Evolutionary conservation across 1,140 invertebrate species (phyloP).

Genomic region (Drosophila arawakana): DNA sequence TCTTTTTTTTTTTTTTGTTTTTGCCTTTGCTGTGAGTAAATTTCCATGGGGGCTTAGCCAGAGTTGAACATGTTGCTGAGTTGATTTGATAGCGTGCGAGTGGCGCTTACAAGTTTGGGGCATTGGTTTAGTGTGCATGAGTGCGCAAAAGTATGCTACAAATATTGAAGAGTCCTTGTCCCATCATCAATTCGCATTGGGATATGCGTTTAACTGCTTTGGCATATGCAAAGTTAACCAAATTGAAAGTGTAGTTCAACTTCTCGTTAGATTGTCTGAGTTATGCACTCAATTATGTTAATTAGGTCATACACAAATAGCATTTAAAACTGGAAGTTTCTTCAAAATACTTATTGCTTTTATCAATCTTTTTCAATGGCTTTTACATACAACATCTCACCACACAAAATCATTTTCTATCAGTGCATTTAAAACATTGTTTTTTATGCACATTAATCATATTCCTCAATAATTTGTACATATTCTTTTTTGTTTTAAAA

Average conservation of each 20-base stretch:
- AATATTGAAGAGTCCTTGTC: slow-evolving; percentile 21
- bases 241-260: background rate
- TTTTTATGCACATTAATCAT: background rate
- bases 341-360: too few species aligned
- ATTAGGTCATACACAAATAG: background rate
- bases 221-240: background rate
- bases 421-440: slow-evolving; percentile 5
- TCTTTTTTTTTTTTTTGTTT: slow-evolving; percentile 33
- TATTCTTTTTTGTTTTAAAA: background rate
- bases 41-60: slow-evolving; percentile 72
- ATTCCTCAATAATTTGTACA: background rate
- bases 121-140: slow-evolving; percentile 43
- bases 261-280: background rate
- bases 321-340: too few species aligned
- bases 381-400: too few species aligned
- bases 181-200: slow-evolving; percentile 5
- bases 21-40: slow-evolving; percentile 41
- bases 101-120: slow-evolving; percentile 41
- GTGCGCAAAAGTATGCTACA: slow-evolving; percentile 45
- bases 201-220: slow-evolving; percentile 31
- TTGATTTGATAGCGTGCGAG: slow-evolving; percentile 58
- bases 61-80: slow-evolving; percentile 53
- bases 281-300: background rate
- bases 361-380: too few species aligned
- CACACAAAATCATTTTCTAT: background rate